phyloP scores from a whole-genome alignment of 1,140 invertebrate species.

The Chlorops oryzae region DNA sequence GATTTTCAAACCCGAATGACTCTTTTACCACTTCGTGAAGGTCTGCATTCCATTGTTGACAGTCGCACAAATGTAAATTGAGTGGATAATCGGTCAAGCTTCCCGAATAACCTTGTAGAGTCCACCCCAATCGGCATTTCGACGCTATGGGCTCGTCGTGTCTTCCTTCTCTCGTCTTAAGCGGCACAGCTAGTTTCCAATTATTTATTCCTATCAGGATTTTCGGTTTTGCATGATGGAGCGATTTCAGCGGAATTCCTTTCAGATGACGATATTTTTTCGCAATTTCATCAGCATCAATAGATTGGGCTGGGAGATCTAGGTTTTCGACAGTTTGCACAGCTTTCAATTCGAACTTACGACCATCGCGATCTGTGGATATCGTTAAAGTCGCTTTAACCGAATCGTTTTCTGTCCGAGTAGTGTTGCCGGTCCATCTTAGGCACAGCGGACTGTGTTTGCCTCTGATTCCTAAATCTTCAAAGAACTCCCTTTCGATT shows the following conservation, averaged over 20 bases:
- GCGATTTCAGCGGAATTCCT: background rate
- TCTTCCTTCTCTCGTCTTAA: conserved; percentile 1
- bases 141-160: conserved; percentile 3
- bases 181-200: conserved; percentile 3
- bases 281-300: too few relatives aligned
- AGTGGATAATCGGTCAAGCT: too few relatives aligned
- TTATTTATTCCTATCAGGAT: conserved; percentile 4
- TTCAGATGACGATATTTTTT: too few relatives aligned
- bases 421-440: conserved; percentile 2
- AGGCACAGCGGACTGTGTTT: background rate
- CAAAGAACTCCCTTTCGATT: background rate
- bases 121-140: conserved; percentile 4
- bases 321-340: background rate
- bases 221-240: background rate
- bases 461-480: background rate
- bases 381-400: background rate
- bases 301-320: too few relatives aligned
- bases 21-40: too few relatives aligned
- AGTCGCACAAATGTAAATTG: too few relatives aligned
- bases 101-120: background rate
- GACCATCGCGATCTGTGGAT: background rate
- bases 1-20: too few relatives aligned
- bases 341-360: background rate
- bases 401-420: background rate
- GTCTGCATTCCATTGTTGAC: too few relatives aligned